A percentile compares a stretch with the other conserved stretches of the same genome.
phyloP scores from a whole-genome alignment of 64 coral and sea anemone genomes.

The Actinia equina region DNA sequence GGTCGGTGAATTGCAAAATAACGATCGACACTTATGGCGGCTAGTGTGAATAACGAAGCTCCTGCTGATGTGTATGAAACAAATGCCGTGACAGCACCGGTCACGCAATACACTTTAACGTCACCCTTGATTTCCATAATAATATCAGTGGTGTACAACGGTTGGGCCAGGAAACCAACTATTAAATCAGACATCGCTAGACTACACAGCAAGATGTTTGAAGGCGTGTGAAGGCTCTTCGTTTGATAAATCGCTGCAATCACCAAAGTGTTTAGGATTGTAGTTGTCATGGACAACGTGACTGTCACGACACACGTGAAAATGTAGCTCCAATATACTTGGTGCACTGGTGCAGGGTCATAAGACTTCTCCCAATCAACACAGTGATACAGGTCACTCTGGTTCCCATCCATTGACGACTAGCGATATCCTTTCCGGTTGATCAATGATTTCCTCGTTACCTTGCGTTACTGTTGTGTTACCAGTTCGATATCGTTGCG shows the following conservation, averaged over 20 bases:
- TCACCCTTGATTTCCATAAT: slow-evolving; percentile 13
- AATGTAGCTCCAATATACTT: slow-evolving; percentile 31
- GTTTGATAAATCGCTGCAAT: slow-evolving; percentile 10
- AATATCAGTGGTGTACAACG: not conserved
- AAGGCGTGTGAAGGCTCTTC: slow-evolving; percentile 9
- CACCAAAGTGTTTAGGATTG: slow-evolving; percentile 14
- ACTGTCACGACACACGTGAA: not conserved
- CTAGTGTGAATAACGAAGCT: slow-evolving; percentile 12
- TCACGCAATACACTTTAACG: slow-evolving; percentile 19
- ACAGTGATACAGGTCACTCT: not conserved
- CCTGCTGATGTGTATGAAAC: slow-evolving; percentile 7
- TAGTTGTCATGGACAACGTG: not conserved
- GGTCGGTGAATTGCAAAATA: slow-evolving; percentile 17
- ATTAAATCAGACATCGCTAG: slow-evolving; percentile 17
- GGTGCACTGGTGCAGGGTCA: not conserved
- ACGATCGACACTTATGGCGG: slow-evolving; percentile 38
- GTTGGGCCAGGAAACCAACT: slow-evolving; percentile 17
- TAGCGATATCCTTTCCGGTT: not conserved
- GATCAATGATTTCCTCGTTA: not conserved
- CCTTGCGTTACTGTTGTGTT: not conserved
- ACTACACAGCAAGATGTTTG: slow-evolving; percentile 29
- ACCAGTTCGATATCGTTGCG: no score
- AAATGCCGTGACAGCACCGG: slow-evolving; percentile 9
- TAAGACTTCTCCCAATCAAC: not conserved
- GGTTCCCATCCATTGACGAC: not conserved